Evolutionary conservation across 2,113 vertebrate species (phyloP), one percentile per base, ranked within the genome.

Genomic region (Dryoscopus gambensis): DNA sequence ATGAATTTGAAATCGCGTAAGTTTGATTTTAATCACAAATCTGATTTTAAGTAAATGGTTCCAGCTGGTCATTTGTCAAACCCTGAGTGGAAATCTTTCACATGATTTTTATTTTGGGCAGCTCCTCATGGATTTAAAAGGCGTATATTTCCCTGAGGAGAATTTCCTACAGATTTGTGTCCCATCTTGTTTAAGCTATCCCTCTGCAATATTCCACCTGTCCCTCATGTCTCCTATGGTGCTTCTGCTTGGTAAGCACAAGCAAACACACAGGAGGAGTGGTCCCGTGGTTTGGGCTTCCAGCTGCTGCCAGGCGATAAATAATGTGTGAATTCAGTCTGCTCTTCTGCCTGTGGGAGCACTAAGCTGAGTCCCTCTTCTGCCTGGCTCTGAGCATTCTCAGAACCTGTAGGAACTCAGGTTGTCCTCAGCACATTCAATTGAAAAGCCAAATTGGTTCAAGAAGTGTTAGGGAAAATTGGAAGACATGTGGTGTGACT

Each of bases 21-120:
- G 9, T 47, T 88, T 84, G 18, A 49, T 89, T 91, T 91, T 85
- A 85, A 83, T 47, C 59, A 70, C 18, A 80, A 50, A 73, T 64
- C 39, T 74, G 25, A 55, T 84, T 95, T 88, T 35, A 88, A 80
- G 31, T 69, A 81, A 95, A 46, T 52, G 20, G 20, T 68, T 93
- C 39, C 24, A 52, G 25, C 27, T 31, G 40, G 24, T 17, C 15
- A 60, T 84, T 81, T 87, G 47, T 89, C 71, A 87, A 82, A 44
- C 2, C 2, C 37, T 49, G 40, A 82, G 33, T 14, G 18, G 62
- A 87, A 95, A 71, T 71, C n/a, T 27, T 85, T 56, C 3, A 31
- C 47, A 27, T 44, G 39, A 39, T 44, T 59, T 69, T 52, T 28
- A 30, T 33, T 78, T 87, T 59, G 67, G 37, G 23, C 42, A 64